Base-by-base conservation (phyloP, 2,113 vertebrate genomes). In the Trichomycterus rosablanca region DNA sequence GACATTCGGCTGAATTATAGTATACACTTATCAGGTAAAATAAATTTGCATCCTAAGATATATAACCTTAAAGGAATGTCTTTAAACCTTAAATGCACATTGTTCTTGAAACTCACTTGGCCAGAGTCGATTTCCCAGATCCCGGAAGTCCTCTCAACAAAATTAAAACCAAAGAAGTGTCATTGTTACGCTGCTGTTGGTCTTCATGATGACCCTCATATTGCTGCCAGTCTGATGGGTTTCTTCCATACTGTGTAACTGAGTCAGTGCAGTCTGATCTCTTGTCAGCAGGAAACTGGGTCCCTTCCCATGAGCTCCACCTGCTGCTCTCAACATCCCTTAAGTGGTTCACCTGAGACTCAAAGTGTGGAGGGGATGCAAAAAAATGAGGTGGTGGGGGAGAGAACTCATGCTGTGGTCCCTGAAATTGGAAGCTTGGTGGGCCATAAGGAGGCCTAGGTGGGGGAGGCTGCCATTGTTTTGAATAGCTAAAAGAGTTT, bases 81-180 rank as follows among this genome's bases (percentile, higher is more conserved):
- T 30, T 7, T 30, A 30, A 30, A 4, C 26, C 26, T 7, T 30
- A 7, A 30, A 30, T 30, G 3, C 5, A 12, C 2, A 6, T 26
- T 20, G 20, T 20, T 4, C 2, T 8, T 11, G 34, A 1, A 10
- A 69, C 78, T 32, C 74, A 87, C 86, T 74, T 81, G 37, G 81
- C 84, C 19, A 74, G 11, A 14, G 87, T 83, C 1, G 84, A 80
- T 72, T 89, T 89, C 18, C 87, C 87, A 43, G 85, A 89, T 35
- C 87, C 87, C 1, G 87, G 87, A 34, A 86, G 52, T 32, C 87
- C 87, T 42, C 87, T 81, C 87, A 89, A 80, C 56, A 89, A 45
- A 44, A 88, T 81, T 15, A 89, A 72, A 37, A 77, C 61, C 26
- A 63, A 50, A 18, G 75, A 24, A 1, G 71, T 35, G 6, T 18